Evolutionary conservation across 2,797 vertebrate species (phyloP).

Genomic region (Arctocebus calabarensis): DNA sequence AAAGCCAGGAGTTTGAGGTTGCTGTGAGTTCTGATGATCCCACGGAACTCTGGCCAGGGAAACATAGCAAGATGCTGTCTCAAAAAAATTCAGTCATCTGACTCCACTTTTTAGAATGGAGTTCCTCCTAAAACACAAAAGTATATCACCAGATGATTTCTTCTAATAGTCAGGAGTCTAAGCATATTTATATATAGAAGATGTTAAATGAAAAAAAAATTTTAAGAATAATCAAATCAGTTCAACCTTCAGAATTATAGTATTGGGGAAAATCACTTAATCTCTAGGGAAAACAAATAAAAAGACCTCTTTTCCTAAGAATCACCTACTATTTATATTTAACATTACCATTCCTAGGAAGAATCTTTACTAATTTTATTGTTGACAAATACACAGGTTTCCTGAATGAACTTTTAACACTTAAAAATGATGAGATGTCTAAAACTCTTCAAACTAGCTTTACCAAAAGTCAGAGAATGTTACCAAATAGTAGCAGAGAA

Average conservation of each 20-base stretch:
- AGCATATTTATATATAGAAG: conserved; percentile 6
- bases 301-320: conserved; percentile 11
- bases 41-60: not conserved
- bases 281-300: conserved; percentile 46
- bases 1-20: no score
- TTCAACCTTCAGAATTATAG: conserved; percentile 21
- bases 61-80: not conserved
- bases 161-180: conserved; percentile 26
- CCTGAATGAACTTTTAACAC: conserved; percentile 50
- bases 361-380: conserved; percentile 57
- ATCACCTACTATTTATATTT: conserved; percentile 20
- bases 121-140: conserved; percentile 50
- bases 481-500: not conserved
- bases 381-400: conserved; percentile 54
- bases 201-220: conserved; percentile 35
- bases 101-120: conserved; percentile 52
- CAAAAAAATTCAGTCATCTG: not conserved
- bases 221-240: conserved; percentile 58
- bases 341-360: conserved; percentile 32
- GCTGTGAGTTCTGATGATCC: not conserved
- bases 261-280: conserved; percentile 59
- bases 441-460: conserved; percentile 48
- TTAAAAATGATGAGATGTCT: conserved; percentile 37
- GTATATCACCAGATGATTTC: not conserved
- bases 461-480: conserved; percentile 47